Percentiles rank a stretch among this genome's conserved stretches.
Evolutionary conservation across 2,797 vertebrate genomes (phyloP).

Genomic region (Mycteria americana): DNA sequence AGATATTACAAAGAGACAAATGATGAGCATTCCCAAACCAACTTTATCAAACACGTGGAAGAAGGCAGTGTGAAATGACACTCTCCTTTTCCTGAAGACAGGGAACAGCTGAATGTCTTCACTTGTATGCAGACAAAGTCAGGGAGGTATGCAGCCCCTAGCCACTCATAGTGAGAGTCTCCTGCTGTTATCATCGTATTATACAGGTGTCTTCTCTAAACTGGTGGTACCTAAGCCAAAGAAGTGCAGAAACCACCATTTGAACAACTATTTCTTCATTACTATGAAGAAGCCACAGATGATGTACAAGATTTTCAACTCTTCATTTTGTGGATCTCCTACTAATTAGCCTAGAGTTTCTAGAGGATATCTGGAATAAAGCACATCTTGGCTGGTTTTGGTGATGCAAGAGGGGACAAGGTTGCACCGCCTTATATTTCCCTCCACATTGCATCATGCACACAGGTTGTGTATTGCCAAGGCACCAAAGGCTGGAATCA

Average conservation of each 20-base stretch:
- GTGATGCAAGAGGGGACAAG: not conserved
- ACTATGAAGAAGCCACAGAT: not conserved
- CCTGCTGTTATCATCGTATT: fast-evolving
- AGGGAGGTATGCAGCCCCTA: not conserved
- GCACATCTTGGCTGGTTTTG: not conserved
- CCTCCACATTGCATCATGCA: not conserved
- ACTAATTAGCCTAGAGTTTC: not conserved
- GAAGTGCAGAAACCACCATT: not conserved
- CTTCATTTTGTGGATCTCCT: not conserved
- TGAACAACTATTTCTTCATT: not conserved
- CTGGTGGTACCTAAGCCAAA: not conserved
- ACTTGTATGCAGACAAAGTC: too few relatives aligned
- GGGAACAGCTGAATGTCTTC: not conserved
- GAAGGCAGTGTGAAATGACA: not conserved
- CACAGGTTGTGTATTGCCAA: not conserved
- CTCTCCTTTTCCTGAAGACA: not conserved
- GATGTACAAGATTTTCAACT: not conserved
- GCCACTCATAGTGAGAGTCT: not conserved
- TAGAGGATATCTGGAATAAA: not conserved
- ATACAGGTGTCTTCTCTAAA: not conserved
- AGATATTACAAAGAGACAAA: not conserved
- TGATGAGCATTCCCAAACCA: not conserved
- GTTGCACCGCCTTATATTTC: not conserved
- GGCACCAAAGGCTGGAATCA: not conserved
- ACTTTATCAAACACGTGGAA: not conserved